Evolutionary conservation across 2,888 invertebrate genomes (phyloP).

Genomic region (Agriotes lineatus): DNA sequence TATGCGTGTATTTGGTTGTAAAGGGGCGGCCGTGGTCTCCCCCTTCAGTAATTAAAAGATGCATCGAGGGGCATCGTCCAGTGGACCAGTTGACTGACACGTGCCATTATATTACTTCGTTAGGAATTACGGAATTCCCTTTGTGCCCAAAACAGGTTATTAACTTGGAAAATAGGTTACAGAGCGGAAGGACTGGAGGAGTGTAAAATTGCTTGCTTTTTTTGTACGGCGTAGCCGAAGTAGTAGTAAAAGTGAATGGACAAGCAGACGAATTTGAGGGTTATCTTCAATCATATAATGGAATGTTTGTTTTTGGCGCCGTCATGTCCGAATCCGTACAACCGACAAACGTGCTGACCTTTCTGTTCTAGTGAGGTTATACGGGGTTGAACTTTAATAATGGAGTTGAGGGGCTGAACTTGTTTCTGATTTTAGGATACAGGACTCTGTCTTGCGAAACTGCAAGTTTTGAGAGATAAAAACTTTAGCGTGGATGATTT

Average conservation of each 20-base stretch:
- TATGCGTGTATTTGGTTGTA: conserved; percentile 52
- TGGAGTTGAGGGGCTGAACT: no score
- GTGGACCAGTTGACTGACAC: conserved; percentile 42
- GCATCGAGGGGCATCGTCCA: conserved; percentile 43
- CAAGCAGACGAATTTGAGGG: no score
- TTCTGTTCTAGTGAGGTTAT: background rate
- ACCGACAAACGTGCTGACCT: conserved; percentile 1
- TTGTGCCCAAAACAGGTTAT: conserved; percentile 11
- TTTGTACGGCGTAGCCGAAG: background rate
- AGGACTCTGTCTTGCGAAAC: no score
- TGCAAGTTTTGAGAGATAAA: no score
- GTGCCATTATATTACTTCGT: conserved; percentile 29
- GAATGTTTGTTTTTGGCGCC: conserved; percentile 15
- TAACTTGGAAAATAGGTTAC: no score
- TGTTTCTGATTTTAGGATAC: no score
- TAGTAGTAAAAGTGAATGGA: no score
- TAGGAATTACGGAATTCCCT: no score
- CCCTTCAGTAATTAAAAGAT: conserved; percentile 52
- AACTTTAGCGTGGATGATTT: no score
- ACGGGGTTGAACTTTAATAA: no score
- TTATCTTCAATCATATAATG: conserved; percentile 32
- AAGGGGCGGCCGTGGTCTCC: conserved; percentile 39
- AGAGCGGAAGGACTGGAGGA: no score
- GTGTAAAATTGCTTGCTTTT: no score
- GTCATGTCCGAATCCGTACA: background rate